Base-by-base conservation (phyloP, 2,888 invertebrate genomes). In the Clistopyga incitator region DNA sequence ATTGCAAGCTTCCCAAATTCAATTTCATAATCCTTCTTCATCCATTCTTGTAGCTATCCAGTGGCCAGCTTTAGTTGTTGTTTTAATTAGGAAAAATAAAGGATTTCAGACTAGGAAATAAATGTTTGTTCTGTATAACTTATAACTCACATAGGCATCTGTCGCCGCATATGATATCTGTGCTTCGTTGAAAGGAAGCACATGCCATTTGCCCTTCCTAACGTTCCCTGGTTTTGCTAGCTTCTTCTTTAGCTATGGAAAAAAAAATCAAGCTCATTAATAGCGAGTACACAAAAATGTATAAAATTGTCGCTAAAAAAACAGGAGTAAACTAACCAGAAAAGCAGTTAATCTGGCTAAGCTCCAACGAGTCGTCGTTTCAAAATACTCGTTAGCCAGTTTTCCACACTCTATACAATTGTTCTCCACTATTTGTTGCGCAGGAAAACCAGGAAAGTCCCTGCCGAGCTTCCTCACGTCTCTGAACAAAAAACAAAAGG, bases 81-180 rank as follows among this genome's bases (percentile, higher is more conserved):
- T 47, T n/a, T n/a, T 47, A 47, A 11, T 47, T 2, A 6, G n/a
- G 11, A 47, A 38, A 1, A 38, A 38, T 38, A 2, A 10, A 38
- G 8, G 8, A 10, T 38, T 38, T 45, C 45, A 15, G 4, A 15
- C 10, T 15, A 45, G 1, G 45, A 18, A 50, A 18, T 38, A 15
- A 18, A 50, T 18, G 18, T 50, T 18, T 50, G 20, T 52, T 52
- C 1, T 8, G 29, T 42, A 67, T 65, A 76, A 65, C 20, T 77
- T 61, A 64, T 64, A 3, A 92, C 95, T 93, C 92, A 96, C 96
- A 92, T 95, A 96, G 87, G 95, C 95, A 93, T 96, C 96, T 64
- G 95, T 95, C 8, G 96, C 95, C 34, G 96, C 96, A 91, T 96
- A 96, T 82, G 91, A 90, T 88, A 94, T 92, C 89, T 96, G 96